These are phyloP conservation scores for Pristionchus pacificus DNA, from an alignment of 1,140 invertebrate species.

Conservation along the genomic window DNA sequence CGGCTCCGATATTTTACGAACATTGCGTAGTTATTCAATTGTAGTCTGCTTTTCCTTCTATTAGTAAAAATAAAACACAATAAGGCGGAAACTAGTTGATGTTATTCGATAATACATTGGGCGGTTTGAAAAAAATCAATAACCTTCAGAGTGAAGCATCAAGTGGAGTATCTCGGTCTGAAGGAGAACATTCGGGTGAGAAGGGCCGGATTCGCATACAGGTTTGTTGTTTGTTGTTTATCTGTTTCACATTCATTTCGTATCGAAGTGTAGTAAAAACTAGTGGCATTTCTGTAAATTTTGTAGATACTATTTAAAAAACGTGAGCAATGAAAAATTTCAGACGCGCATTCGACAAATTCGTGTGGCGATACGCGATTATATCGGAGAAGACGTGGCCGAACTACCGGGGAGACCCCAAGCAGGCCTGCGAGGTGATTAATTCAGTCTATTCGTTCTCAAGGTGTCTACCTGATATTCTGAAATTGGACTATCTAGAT, in stretches of 20 bases:
- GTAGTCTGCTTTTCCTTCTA: not conserved
- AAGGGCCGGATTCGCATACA: constrained; percentile 69
- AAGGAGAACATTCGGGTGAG: constrained; percentile 69
- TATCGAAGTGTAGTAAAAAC: too few species aligned
- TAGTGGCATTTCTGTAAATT: too few species aligned
- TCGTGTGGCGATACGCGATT: constrained; percentile 67
- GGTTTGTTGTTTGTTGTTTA: constrained; percentile 40
- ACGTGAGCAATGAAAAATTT: not conserved
- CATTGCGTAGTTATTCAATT: too few species aligned
- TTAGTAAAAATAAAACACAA: not conserved
- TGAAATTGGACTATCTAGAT: too few species aligned
- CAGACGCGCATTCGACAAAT: constrained; percentile 65
- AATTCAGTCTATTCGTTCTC: constrained; percentile 16
- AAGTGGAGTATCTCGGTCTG: constrained; percentile 68
- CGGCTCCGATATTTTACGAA: too few species aligned
- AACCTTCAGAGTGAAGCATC: constrained; percentile 64
- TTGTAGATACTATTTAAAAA: too few species aligned
- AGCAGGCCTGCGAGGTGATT: constrained; percentile 60
- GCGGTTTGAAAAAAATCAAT: too few species aligned
- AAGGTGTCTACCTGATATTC: too few species aligned
- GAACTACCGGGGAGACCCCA: constrained; percentile 65
- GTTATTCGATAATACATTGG: too few species aligned
- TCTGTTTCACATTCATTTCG: not conserved
- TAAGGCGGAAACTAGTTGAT: not conserved
- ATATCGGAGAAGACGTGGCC: constrained; percentile 71